A percentile compares a stretch with the other conserved stretches of the same genome.
Conservation (phyloP, 2,797 vertebrate genomes). For the Brachyrhaphis roseni region DNA sequence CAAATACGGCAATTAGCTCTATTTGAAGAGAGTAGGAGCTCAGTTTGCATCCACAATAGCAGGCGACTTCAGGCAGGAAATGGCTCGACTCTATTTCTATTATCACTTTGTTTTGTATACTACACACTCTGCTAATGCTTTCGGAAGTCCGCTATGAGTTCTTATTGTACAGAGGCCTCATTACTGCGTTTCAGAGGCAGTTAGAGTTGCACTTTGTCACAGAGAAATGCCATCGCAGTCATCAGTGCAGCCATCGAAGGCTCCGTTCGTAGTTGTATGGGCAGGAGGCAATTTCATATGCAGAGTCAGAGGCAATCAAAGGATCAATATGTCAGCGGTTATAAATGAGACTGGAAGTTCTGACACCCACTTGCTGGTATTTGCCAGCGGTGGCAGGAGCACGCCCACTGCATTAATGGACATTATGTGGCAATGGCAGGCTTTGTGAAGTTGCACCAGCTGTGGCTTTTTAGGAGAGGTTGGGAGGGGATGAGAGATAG, state of each 20-base stretch:
- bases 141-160: conserved; percentile 45
- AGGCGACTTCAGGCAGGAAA: conserved; percentile 53
- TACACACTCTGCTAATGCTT: conserved; percentile 45
- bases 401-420: conserved; percentile 48
- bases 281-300: conserved; percentile 58
- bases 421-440: conserved; percentile 53
- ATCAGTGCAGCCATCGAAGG: conserved; percentile 32
- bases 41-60: conserved; percentile 44
- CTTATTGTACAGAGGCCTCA: conserved; percentile 38
- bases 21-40: conserved; percentile 57
- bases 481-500: conserved; percentile 6
- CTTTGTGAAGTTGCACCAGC: conserved; percentile 49
- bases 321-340: conserved; percentile 51
- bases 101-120: conserved; percentile 58
- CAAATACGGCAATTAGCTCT: conserved; percentile 72
- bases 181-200: conserved; percentile 43
- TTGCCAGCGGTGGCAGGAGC: conserved; percentile 49
- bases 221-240: conserved; percentile 46
- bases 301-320: conserved; percentile 58
- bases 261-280: conserved; percentile 21
- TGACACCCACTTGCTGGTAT: conserved; percentile 57
- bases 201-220: conserved; percentile 24
- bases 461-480: conserved; percentile 45
- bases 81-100: conserved; percentile 54
- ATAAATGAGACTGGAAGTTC: conserved; percentile 49